Evolutionary conservation across 2,888 invertebrate genomes (phyloP).

Genomic region (Meghimatium bilineatum): DNA sequence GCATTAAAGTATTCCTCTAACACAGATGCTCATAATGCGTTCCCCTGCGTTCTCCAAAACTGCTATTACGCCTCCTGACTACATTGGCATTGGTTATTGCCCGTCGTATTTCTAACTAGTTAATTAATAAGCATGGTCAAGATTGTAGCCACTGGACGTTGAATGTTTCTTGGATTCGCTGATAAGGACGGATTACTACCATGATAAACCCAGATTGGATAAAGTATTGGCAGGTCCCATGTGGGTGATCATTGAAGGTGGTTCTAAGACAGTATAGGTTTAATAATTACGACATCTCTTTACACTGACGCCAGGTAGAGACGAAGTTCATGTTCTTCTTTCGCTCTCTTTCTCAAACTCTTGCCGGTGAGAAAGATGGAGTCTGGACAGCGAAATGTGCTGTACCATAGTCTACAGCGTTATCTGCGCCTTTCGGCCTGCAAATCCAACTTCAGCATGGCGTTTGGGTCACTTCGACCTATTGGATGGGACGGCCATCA

Average conservation of each 20-base stretch:
- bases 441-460: no score
- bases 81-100: constrained; percentile 8
- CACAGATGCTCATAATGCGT: background rate
- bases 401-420: no score
- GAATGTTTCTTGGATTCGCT: constrained; percentile 1
- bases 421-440: no score
- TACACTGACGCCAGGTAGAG: background rate
- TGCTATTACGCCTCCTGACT: background rate
- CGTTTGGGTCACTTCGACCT: no score
- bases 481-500: no score
- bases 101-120: background rate
- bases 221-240: constrained; percentile 21
- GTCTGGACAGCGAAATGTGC: no score
- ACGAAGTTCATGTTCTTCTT: no score
- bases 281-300: constrained; percentile 20
- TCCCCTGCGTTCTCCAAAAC: background rate
- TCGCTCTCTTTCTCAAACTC: no score
- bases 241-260: background rate
- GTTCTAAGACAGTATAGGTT: constrained; percentile 15
- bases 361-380: no score
- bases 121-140: constrained; percentile 18
- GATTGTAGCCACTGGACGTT: background rate
- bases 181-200: background rate
- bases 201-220: constrained; percentile 20
- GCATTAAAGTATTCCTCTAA: background rate